Percentiles rank a stretch among this genome's conserved stretches.
These are phyloP conservation scores for Griposia aprilina DNA, from an alignment of 2,888 invertebrate species.

Conservation along the genomic window DNA sequence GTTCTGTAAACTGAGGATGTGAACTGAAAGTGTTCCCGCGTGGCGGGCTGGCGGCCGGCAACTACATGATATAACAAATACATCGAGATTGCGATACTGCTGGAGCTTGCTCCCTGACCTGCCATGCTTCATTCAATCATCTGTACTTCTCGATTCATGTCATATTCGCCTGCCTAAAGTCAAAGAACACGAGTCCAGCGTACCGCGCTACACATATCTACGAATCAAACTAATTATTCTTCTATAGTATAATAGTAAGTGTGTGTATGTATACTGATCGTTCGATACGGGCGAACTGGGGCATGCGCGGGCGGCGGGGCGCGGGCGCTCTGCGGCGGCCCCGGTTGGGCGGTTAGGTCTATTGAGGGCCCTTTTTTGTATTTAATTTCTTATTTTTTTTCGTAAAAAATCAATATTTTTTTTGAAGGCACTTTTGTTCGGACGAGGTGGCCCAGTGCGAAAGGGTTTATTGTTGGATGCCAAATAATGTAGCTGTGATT, in stretches of 20 bases:
- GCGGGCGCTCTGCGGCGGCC: slow-evolving; percentile 85
- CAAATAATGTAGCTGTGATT: slow-evolving; percentile 74
- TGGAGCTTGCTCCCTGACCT: slow-evolving; percentile 71
- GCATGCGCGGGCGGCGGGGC: slow-evolving; percentile 75
- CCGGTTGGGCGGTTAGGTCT: slow-evolving; percentile 94
- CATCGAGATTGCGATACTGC: slow-evolving; percentile 83
- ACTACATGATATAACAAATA: slow-evolving; percentile 90
- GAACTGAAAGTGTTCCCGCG: slow-evolving; percentile 82
- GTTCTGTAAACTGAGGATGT: slow-evolving; percentile 86
- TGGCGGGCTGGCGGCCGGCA: slow-evolving; percentile 84
- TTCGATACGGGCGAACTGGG: slow-evolving; percentile 82
- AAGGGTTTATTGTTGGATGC: slow-evolving; percentile 87
- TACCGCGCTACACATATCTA: slow-evolving; percentile 88
- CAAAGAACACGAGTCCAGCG: slow-evolving; percentile 72
- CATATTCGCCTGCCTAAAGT: slow-evolving; percentile 30
- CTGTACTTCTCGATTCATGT: slow-evolving; percentile 5
- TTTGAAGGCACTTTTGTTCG: slow-evolving; percentile 98
- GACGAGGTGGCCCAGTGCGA: slow-evolving; percentile 97
- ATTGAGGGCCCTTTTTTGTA: slow-evolving; percentile 96
- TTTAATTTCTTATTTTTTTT: slow-evolving; percentile 93
- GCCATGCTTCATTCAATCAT: slow-evolving; percentile 12
- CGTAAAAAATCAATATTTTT: slow-evolving; percentile 93
- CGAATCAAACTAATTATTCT: slow-evolving; percentile 90
- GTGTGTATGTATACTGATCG: slow-evolving; percentile 87
- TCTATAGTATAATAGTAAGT: slow-evolving; percentile 90